These are phyloP conservation scores for Drosophila multiciliata DNA, from an alignment of 2,888 invertebrate genomes.

Conservation along the genomic window DNA sequence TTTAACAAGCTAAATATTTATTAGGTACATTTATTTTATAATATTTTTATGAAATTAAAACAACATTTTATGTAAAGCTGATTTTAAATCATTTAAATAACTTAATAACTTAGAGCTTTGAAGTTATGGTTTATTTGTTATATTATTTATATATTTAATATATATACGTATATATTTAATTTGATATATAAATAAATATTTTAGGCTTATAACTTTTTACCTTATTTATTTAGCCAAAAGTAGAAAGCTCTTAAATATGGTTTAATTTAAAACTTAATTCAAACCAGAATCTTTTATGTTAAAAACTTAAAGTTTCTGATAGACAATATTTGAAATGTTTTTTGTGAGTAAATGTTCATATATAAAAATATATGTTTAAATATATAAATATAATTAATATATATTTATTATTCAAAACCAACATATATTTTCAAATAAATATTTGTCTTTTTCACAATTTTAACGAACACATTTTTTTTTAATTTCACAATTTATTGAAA, in stretches of 20 bases:
- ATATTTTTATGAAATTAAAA: background rate
- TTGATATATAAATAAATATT: background rate
- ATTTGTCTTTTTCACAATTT: background rate
- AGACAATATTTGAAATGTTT: background rate
- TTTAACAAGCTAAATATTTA: background rate
- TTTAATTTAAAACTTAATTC: background rate
- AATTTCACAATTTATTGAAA: conserved; percentile 1
- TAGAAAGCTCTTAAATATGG: background rate
- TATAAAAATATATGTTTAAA: background rate
- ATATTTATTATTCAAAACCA: background rate
- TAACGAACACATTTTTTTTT: background rate
- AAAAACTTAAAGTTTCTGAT: rapidly evolving
- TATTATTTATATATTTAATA: background rate
- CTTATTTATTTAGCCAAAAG: background rate
- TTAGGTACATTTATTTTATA: background rate
- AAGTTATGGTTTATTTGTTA: background rate
- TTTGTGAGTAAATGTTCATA: background rate
- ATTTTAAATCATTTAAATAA: background rate
- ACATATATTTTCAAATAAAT: background rate
- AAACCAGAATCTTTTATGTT: background rate
- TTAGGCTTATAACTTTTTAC: rapidly evolving
- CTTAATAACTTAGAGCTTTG: background rate
- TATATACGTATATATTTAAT: background rate
- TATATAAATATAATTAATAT: background rate
- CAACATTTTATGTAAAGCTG: background rate